A percentile compares a stretch with the other conserved stretches of the same genome.
Evolutionary conservation across 2,113 vertebrate genomes (phyloP).

Genomic region (Cavia aperea): DNA sequence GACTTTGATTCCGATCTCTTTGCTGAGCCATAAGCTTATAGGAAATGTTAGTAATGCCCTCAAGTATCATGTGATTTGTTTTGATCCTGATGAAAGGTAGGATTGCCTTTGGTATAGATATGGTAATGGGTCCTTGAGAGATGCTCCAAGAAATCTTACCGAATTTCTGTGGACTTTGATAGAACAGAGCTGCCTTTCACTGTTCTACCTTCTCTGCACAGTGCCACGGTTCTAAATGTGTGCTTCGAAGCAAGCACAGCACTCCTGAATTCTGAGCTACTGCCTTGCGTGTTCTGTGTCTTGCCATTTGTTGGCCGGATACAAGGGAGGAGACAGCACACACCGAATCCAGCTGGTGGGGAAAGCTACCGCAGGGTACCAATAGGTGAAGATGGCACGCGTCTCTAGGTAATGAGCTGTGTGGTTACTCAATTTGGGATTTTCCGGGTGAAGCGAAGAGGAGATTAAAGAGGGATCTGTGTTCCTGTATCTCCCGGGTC

Average conservation of each 20-base stretch:
- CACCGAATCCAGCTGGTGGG: not conserved
- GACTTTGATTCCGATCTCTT: not conserved
- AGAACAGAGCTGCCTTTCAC: not conserved
- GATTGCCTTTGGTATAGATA: not conserved
- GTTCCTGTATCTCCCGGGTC: not conserved
- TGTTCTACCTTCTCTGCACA: not conserved
- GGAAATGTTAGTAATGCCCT: not conserved
- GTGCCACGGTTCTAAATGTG: not conserved
- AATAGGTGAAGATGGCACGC: not conserved
- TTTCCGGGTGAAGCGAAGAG: not conserved
- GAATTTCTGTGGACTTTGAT: not conserved
- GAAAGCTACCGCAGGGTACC: constrained; percentile 2
- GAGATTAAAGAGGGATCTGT: not conserved
- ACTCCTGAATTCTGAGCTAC: not conserved
- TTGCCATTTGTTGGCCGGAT: constrained; percentile 37
- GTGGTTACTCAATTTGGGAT: not conserved
- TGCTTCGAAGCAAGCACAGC: not conserved
- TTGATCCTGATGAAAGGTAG: not conserved
- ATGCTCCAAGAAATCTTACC: not conserved
- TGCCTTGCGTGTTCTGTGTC: not conserved
- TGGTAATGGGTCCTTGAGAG: not conserved
- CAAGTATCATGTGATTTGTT: not conserved
- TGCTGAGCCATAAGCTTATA: not conserved
- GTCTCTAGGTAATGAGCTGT: not conserved
- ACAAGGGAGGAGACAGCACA: constrained; percentile 2